Base-by-base conservation (phyloP, 1,140 invertebrate species). In the Geopemphigus sp. region DNA sequence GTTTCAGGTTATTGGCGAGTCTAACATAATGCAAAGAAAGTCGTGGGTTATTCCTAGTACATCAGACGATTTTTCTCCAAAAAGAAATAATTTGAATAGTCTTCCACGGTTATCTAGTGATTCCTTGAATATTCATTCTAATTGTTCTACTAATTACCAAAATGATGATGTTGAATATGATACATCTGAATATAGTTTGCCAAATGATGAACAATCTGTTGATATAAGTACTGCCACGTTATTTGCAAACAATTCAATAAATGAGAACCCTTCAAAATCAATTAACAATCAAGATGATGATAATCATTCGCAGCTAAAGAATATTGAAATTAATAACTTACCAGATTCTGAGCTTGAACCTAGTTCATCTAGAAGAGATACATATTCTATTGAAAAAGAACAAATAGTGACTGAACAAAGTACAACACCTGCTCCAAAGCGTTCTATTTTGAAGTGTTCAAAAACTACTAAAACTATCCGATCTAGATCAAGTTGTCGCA, bases 141-240 rank as follows among this genome's bases (percentile, higher is more conserved):
- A 39, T 39, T 8, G 8, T 3, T 39, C 32, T 45, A 78, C 57
- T 50, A 63, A 78, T 78, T 39, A 54, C 50, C 61, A 61, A 19
- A 14, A 17, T 24, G 74, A 78, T 12, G 74, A 78, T n/a, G 39
- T 78, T 29, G 57, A 63, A 78, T 78, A 47, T 78, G 74, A 78
- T 61, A 61, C 74, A 15, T 32, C 73, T 0, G 54, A 57, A 47
- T 5, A 0, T n/a, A 1, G n/a, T 17, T 11, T 24, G 14, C 14
- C 17, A 11, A 26, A 63, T 19, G 15, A 14, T 56, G 39, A 63
- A 47, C 15, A 61, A 5, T 39, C 39, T 76, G 10, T 29, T n/a
- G 12, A 47, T n/a, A 26, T 1, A 45, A 24, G 15, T 45, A 47
- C 3, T 47, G 19, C 10, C 19, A 3, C 8, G 14, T 0, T 19